A percentile compares a stretch with the other conserved stretches of the same genome.
These are phyloP conservation scores for Leptopilina boulardi DNA, from an alignment of 1,140 invertebrate genomes.

Conservation along the genomic window DNA sequence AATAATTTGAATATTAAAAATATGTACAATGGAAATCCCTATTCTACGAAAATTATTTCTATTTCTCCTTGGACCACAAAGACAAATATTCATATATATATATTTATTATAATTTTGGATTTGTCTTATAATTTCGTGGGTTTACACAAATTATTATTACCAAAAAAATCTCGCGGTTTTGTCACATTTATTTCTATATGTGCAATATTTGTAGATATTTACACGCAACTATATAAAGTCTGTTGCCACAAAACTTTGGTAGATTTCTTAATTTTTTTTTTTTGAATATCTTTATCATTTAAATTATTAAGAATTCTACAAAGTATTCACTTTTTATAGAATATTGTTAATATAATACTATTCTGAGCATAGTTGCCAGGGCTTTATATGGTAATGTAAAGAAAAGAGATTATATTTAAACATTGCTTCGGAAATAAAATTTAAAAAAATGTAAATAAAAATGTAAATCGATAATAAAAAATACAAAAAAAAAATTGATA, in stretches of 20 bases:
- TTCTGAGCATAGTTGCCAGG: background rate
- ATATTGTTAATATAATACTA: background rate
- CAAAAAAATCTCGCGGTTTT: slow-evolving; percentile 1
- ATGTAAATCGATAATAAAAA: background rate
- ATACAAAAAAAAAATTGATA: background rate
- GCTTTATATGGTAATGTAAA: no score
- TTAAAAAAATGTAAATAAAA: background rate
- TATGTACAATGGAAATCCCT: slow-evolving; percentile 18
- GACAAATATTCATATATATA: background rate
- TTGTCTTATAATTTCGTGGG: background rate
- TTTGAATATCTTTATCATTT: background rate
- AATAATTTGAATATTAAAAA: background rate
- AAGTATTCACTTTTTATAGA: slow-evolving; percentile 4
- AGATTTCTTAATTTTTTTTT: background rate
- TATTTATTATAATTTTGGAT: background rate
- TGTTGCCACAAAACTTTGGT: background rate
- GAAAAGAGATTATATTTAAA: no score
- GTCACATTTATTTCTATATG: slow-evolving; percentile 24
- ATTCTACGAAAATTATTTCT: background rate
- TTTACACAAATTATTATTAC: slow-evolving; percentile 10
- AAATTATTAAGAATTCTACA: background rate
- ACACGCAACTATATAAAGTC: background rate
- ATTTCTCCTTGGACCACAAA: slow-evolving; percentile 15
- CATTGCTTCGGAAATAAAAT: background rate
- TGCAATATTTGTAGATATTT: slow-evolving; percentile 2